A percentile compares a stretch with the other conserved stretches of the same genome.
Conservation (phyloP, 2,888 invertebrate genomes). For the Hedya salicella region DNA sequence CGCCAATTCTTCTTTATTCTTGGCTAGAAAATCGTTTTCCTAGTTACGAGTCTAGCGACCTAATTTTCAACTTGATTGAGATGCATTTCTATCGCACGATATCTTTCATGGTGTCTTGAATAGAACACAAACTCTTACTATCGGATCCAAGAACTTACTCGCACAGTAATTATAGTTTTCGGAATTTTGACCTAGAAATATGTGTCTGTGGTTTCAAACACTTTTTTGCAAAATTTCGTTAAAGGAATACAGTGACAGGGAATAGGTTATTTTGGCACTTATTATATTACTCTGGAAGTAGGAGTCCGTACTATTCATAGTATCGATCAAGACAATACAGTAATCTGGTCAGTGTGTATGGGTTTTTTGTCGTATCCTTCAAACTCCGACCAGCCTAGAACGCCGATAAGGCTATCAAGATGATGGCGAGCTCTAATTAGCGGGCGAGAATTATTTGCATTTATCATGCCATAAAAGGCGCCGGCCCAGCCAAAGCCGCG, state of each 20-base stretch:
- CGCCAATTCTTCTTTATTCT: neutral
- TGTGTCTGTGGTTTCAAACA: no score
- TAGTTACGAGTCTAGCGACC: neutral
- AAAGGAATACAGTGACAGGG: no score
- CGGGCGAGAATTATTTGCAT: conserved; percentile 36
- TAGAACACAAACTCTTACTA: no score
- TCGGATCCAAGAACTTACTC: no score
- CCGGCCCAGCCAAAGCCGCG: conserved; percentile 25
- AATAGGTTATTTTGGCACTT: no score
- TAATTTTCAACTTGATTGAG: neutral
- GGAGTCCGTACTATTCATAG: no score
- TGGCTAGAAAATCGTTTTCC: neutral
- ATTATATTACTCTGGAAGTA: no score
- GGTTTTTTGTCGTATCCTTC: conserved; percentile 13
- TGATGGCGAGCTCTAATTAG: conserved; percentile 33
- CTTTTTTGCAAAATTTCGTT: no score
- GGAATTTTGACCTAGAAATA: no score
- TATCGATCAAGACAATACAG: neutral
- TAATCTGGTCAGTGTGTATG: neutral
- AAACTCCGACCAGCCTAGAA: conserved; percentile 14
- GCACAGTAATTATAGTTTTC: no score
- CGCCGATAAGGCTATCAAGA: conserved; percentile 22
- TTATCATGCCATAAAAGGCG: conserved; percentile 33
- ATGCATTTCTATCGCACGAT: neutral
- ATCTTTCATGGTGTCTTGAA: no score